Conservation (phyloP, 2,113 vertebrate genomes). For the Balaeniceps rex region DNA sequence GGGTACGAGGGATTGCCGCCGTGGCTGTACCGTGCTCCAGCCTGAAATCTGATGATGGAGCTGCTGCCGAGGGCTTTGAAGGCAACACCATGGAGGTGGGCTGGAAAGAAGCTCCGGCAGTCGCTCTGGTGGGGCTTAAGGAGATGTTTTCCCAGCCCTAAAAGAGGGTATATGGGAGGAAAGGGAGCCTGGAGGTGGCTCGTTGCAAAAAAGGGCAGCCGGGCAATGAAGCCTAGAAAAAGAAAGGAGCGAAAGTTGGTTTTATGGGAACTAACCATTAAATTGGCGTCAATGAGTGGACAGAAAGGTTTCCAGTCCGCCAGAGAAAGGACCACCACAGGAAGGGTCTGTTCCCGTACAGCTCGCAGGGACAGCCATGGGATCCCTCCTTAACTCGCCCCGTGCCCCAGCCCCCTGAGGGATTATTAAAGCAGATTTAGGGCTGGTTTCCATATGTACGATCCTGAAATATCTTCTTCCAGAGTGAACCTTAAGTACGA, state of each 20-base stretch:
- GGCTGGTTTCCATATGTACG: conserved; percentile 12
- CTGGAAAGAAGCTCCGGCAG: not conserved
- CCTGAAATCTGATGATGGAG: not conserved
- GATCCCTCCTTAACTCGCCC: not conserved
- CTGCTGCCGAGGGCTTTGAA: not conserved
- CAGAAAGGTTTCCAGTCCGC: not conserved
- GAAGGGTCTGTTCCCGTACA: not conserved
- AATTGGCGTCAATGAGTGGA: fast-evolving
- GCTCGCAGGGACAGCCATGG: not conserved
- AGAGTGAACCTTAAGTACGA: not conserved
- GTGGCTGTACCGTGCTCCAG: not conserved
- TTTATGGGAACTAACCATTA: not conserved
- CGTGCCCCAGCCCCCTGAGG: not conserved
- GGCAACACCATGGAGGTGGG: fast-evolving
- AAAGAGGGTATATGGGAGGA: fast-evolving
- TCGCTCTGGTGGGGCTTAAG: not conserved
- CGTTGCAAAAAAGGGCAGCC: not conserved
- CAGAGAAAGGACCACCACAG: not conserved
- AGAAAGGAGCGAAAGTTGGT: not conserved
- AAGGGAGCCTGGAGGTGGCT: not conserved
- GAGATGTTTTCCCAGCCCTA: not conserved
- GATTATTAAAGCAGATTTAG: not conserved
- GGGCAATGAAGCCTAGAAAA: no score
- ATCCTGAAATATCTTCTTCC: not conserved
- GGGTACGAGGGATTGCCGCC: not conserved